Percentiles rank a stretch among this genome's conserved stretches.
These are phyloP conservation scores for Himantopus leucocephalus DNA, from an alignment of 2,113 vertebrate genomes.

Conservation along the genomic window DNA sequence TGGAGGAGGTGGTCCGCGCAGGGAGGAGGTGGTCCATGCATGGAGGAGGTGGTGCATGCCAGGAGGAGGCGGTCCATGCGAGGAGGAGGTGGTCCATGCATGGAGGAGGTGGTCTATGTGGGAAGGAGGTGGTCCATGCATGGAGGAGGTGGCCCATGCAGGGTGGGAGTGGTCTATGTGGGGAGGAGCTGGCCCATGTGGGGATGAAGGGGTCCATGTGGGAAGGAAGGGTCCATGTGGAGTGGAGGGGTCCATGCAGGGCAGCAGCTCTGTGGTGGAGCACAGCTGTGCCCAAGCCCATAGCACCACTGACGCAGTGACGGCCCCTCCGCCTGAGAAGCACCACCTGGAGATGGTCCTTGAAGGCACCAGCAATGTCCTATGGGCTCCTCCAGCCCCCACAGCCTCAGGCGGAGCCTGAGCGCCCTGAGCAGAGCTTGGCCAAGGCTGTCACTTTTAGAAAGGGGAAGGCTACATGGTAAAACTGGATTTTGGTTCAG, in stretches of 20 bases:
- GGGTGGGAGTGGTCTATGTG: background rate
- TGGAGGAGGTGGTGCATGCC: too few relatives aligned
- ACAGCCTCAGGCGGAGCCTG: accelerated
- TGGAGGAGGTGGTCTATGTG: too few relatives aligned
- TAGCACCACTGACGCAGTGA: accelerated
- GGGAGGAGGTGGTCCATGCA: background rate
- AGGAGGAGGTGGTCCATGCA: background rate
- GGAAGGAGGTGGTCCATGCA: too few relatives aligned
- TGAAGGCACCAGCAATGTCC: background rate
- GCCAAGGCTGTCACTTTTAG: background rate
- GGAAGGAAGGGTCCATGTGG: background rate
- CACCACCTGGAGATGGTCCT: background rate
- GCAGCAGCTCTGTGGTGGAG: background rate
- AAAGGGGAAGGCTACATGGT: background rate
- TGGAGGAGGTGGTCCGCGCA: background rate
- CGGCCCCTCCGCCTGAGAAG: background rate
- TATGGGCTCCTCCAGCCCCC: background rate
- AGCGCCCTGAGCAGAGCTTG: background rate
- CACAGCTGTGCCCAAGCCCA: background rate
- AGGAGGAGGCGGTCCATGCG: background rate
- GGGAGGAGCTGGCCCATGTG: too few relatives aligned
- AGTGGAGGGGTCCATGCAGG: background rate
- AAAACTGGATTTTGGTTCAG: background rate
- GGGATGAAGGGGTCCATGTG: too few relatives aligned
- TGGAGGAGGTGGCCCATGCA: accelerated